Base-by-base conservation (phyloP, 2,888 invertebrate species). In the Lumbricus terrestris region DNA sequence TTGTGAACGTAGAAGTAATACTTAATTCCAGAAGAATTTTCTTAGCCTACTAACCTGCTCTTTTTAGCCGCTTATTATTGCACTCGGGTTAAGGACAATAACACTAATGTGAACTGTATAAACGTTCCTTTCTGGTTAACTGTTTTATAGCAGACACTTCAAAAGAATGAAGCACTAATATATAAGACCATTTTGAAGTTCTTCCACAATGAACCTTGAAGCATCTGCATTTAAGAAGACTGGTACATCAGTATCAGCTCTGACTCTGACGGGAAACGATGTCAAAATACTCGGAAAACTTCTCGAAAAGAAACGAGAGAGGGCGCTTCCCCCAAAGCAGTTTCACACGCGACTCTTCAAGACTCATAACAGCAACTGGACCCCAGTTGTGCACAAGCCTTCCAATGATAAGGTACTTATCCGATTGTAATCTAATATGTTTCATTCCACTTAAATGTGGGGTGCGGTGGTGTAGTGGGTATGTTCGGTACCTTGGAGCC, bases 301-400 rank as follows among this genome's bases (percentile, higher is more conserved):
- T 5, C 88, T 88, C 11, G 90, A 88, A 34, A 83, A 82, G 42
- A 90, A 88, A 82, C 29, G 90, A 40, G 92, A 91, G 88, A 92
- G 92, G 85, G 85, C 91, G 2, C 88, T 90, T 6, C 90, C 91
- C 13, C 90, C 91, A 18, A 42, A 40, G 20, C 88, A 92, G 90
- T 92, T 91, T 89, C 91, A 93, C 54, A 94, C 94, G 1, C 92
- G 93, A n/a, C 93, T 93, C 89, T 93, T 93, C 93, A 94, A 93
- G 91, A 94, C 94, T 16, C 92, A 93, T 89, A 93, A 94, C 89
- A 94, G 94, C 92, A 93, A 93, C 4, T 95, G 94, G 94, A 95
- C 95, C 13, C 95, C 95, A 11, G 92, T 94, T 8, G 93, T 93
- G 13, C 93, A 94, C 92, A 94, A 94, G 90, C 93, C 94, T 0